A percentile compares a stretch with the other conserved stretches of the same genome.
These are phyloP conservation scores for Troilus luridus DNA, from an alignment of 2,888 invertebrate species.

Conservation along the genomic window DNA sequence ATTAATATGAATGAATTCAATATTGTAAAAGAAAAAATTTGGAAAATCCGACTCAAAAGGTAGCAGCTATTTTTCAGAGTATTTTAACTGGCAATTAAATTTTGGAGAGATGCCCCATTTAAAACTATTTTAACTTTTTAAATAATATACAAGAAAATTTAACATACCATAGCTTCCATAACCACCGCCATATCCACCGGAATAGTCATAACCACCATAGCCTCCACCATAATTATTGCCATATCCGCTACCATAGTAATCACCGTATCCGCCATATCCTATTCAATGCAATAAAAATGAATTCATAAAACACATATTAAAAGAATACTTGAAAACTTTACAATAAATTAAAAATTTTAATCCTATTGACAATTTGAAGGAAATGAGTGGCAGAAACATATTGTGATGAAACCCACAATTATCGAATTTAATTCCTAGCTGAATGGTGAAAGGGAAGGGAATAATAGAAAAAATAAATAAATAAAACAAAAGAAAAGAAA, in stretches of 20 bases:
- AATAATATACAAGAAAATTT: slow-evolving; percentile 35
- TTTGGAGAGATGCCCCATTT: slow-evolving; percentile 37
- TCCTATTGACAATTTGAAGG: not conserved
- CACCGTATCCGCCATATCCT: slow-evolving; percentile 84
- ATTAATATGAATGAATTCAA: not conserved
- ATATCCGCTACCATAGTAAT: slow-evolving; percentile 73
- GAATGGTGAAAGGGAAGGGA: not conserved
- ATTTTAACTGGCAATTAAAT: not conserved
- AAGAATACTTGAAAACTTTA: slow-evolving; percentile 5
- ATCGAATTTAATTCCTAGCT: not conserved
- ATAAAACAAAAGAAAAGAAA: slow-evolving; percentile 67
- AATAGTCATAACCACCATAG: slow-evolving; percentile 86
- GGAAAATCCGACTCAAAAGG: slow-evolving; percentile 18
- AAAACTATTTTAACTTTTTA: slow-evolving; percentile 10
- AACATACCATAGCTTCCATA: slow-evolving; percentile 65
- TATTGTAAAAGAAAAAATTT: slow-evolving; percentile 19
- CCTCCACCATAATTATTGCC: slow-evolving; percentile 74
- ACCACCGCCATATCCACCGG: slow-evolving; percentile 84
- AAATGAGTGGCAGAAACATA: slow-evolving; percentile 7
- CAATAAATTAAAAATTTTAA: not conserved
- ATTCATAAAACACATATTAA: slow-evolving; percentile 36
- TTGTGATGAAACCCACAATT: slow-evolving; percentile 38
- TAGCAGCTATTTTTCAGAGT: not conserved
- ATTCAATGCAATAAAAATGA: slow-evolving; percentile 45
- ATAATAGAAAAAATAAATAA: not conserved